Conservation (phyloP, 2,113 vertebrate species). For the Lepidothrix coronata region DNA sequence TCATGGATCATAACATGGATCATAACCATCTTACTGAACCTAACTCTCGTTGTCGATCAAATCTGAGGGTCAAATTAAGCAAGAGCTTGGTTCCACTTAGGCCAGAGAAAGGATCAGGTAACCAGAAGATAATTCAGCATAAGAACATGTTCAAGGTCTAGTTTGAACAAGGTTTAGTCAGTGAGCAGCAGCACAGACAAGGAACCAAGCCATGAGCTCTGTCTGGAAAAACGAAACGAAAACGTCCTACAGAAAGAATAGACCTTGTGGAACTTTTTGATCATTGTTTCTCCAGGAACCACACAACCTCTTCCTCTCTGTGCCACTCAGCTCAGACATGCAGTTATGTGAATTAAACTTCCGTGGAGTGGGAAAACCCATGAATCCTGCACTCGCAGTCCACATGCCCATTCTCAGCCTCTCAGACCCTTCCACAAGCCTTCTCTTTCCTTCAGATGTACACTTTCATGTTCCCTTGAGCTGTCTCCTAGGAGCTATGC, state of each 20-base stretch:
- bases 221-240: neutral
- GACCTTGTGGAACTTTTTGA: neutral
- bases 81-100: neutral
- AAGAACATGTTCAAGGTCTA: neutral
- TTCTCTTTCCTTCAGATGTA: neutral
- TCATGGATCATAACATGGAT: neutral
- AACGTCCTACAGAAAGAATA: neutral
- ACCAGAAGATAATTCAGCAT: neutral
- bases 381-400: neutral
- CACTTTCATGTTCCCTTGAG: neutral
- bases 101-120: neutral
- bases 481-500: neutral
- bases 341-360: neutral
- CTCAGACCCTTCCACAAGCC: neutral
- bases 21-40: neutral
- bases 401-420: neutral
- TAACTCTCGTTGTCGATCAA: neutral
- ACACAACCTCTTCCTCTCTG: neutral
- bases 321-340: neutral
- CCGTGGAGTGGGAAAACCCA: neutral
- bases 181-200: neutral
- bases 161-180: neutral
- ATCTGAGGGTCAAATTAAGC: neutral
- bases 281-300: neutral
- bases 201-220: neutral